Evolutionary conservation across 2,113 vertebrate species (phyloP), one percentile per base, ranked within the genome.

Genomic region (Chlorodrepanis virens): DNA sequence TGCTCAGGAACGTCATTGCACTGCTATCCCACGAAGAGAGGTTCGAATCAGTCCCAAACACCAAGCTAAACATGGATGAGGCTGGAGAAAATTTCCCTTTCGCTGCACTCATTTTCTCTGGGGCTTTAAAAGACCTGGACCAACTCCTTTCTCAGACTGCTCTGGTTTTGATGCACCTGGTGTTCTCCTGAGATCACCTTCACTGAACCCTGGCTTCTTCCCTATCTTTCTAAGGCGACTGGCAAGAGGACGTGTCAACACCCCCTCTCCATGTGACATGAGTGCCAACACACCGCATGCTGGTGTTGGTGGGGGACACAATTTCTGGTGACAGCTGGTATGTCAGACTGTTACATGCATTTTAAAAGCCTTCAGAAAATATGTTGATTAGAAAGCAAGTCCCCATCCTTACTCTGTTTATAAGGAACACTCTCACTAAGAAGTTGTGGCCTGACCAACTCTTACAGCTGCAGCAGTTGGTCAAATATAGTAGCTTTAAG

Each of bases 261-360:
- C 90, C 84, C 82, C 81, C 64, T 86, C 70, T 82, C 70, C 0
- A 0, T 59, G 71, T 45, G 45, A 95, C 90, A 77, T 18, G 61
- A 90, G 59, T 95, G 87, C 87, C 95, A 94, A 91, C 14, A 2
- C 31, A 95, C 57, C 1, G 2, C 70, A 85, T 4, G 24, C 25
- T 12, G 19, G 80, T 93, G 89, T 60, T 11, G 2, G 89, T 93
- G 87, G 72, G 72, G 86, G 76, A 91, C 95, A 92, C 5, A 0
- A 67, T 94, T 96, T 80, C 84, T 95, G 78, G 54, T 95, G 94
- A 94, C 92, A 96, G 93, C 80, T 97, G 87, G 75, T 86, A 96
- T 91, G 93, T 95, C 87, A 97, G 82, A 83, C 71, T 91, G 89
- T 23, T 93, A 91, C 6, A 80, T n/a, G 54, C 70, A 87, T 94